phyloP scores from a whole-genome alignment of 2,888 invertebrate genomes.

The Drosophila diplacantha region DNA sequence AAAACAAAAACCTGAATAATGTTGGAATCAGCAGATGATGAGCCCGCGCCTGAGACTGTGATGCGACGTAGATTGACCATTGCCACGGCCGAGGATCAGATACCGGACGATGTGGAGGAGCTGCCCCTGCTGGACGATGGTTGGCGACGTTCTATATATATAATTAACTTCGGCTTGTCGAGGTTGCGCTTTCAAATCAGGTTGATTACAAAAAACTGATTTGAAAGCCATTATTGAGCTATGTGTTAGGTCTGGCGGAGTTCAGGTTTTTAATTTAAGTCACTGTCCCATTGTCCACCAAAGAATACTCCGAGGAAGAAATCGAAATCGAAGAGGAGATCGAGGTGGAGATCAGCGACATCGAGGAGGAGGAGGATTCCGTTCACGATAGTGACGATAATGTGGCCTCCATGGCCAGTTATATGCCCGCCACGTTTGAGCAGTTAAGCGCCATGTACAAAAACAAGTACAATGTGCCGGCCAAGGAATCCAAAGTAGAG shows the following conservation, averaged over 20 bases:
- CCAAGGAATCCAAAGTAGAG: conserved; percentile 11
- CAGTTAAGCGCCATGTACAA: conserved; percentile 72
- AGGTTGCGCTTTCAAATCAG: conserved; percentile 35
- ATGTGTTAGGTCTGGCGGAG: neutral
- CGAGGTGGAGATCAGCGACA: conserved; percentile 65
- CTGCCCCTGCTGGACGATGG: conserved; percentile 74
- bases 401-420: conserved; percentile 72
- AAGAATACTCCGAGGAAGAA: conserved; percentile 75
- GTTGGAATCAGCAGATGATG: conserved; percentile 52
- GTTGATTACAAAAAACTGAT: conserved; percentile 3
- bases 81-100: conserved; percentile 70
- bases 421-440: conserved; percentile 75
- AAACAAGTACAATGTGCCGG: conserved; percentile 11
- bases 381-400: conserved; percentile 71
- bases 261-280: conserved; percentile 32
- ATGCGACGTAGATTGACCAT: conserved; percentile 76
- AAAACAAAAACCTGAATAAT: conserved; percentile 24
- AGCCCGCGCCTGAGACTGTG: conserved; percentile 49
- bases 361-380: conserved; percentile 59
- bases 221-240: neutral
- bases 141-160: conserved; percentile 46
- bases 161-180: conserved; percentile 49
- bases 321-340: conserved; percentile 73
- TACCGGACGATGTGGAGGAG: conserved; percentile 66
- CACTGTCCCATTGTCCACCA: conserved; percentile 27